Evolutionary conservation across 2,113 vertebrate species (phyloP).

Genomic region (Vidua chalybeata): DNA sequence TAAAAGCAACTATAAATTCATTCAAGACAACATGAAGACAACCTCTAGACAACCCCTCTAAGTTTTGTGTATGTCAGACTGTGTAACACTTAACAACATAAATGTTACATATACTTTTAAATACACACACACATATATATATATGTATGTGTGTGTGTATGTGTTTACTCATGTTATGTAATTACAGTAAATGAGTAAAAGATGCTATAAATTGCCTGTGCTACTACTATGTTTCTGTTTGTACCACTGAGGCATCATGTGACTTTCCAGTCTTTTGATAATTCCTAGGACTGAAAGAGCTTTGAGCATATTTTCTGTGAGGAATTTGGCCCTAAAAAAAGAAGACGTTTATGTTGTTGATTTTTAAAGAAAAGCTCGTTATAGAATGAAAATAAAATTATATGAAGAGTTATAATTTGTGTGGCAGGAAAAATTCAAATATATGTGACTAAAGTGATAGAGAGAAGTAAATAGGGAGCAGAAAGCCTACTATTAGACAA

Average conservation of each 20-base stretch:
- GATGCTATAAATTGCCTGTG: neutral
- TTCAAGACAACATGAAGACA: neutral
- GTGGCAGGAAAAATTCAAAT: neutral
- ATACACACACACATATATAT: neutral
- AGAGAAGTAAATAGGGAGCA: neutral
- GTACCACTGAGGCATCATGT: neutral
- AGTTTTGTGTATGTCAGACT: neutral
- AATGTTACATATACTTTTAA: neutral
- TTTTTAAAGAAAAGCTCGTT: neutral
- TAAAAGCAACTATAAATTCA: neutral
- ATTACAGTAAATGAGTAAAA: neutral
- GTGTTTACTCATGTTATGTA: neutral
- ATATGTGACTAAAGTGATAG: neutral
- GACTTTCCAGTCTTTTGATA: neutral
- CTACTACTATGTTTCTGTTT: neutral
- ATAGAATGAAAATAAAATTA: neutral
- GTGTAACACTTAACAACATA: neutral
- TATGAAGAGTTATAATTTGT: neutral
- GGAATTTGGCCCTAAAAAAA: neutral
- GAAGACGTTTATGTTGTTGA: rapidly evolving
- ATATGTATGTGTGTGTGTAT: rapidly evolving
- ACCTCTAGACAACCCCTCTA: neutral
- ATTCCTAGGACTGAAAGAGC: neutral
- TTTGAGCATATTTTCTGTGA: neutral
- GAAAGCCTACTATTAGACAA: neutral